Evolutionary conservation across 1,140 invertebrate genomes (phyloP), one percentile per base, ranked within the genome.

Genomic region (Scaptomyza montana): DNA sequence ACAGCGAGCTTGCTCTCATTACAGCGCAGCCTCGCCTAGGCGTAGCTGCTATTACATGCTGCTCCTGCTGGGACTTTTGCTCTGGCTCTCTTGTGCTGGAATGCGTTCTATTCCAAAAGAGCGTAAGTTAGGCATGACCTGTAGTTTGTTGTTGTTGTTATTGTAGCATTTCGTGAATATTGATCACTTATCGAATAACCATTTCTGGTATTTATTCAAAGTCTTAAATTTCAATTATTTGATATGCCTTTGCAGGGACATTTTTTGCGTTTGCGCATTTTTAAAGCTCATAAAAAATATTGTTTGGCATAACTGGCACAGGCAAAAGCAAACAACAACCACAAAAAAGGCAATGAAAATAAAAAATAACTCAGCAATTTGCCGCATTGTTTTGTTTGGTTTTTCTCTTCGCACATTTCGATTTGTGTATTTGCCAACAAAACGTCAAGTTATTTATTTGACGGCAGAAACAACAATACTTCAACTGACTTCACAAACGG

Each of bases 271-370:
- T 47, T 69, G 77, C 69, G 74, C 81, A 39, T 39, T 77, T 70
- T 81, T 64, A 80, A 81, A 85, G 69, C 77, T 70, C 78, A 68
- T 50, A 60, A 72, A 72, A 67, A 66, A 8, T 36, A 86, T 76
- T 75, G 78, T 87, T 76, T 78, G 67, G 78, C 82, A 81, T 78
- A 86, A 82, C 74, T 87, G 78, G 75, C 82, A 87, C 78, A 86
- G 53, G 64, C 72, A 76, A 56, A 54, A 13, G 2, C 5, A 2
- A 16, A 25, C 49, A 13, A 28, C 30, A 70, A 33, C 50, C 16
- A 16, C 16, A 25, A 25, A 25, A 25, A 25, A 50, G 25, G 3
- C 30, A 33, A 49, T 12, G 3, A 8, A 6, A 16, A 10, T 33
- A 13, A 45, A 65, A 36, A 53, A 39, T 46, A 50, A 47, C 13